Percentiles rank a stretch among this genome's conserved stretches.
These are phyloP conservation scores for Camptogramma bilineatum DNA, from an alignment of 2,888 invertebrate genomes.

Conservation along the genomic window DNA sequence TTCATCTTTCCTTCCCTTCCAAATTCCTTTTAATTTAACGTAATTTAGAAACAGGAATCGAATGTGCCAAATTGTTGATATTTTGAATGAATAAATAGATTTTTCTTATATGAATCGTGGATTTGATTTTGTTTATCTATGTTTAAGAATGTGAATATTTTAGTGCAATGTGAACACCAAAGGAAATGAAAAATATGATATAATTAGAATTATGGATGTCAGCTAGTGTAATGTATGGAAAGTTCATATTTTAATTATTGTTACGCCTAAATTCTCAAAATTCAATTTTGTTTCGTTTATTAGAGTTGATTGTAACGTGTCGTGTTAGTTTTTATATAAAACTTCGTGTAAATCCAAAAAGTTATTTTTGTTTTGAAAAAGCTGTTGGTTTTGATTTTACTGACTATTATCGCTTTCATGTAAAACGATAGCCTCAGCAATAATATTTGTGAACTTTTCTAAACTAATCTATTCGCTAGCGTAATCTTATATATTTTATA, in stretches of 20 bases:
- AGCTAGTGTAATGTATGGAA: slow-evolving; percentile 46
- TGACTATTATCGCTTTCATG: slow-evolving; percentile 13
- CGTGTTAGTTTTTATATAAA: not conserved
- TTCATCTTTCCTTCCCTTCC: slow-evolving; percentile 49
- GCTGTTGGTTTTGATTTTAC: not conserved
- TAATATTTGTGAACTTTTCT: slow-evolving; percentile 35
- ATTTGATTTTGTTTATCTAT: slow-evolving; percentile 50
- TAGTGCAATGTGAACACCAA: slow-evolving; percentile 79
- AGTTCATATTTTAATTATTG: slow-evolving; percentile 36
- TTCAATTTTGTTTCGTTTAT: not conserved
- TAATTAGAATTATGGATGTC: slow-evolving; percentile 40
- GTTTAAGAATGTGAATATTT: slow-evolving; percentile 56
- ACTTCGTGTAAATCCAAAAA: no score
- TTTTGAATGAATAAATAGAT: slow-evolving; percentile 62
- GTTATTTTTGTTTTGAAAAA: not conserved
- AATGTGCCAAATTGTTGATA: slow-evolving; percentile 83
- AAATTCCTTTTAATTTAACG: slow-evolving; percentile 53
- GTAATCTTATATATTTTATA: slow-evolving; percentile 75
- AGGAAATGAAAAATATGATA: slow-evolving; percentile 59
- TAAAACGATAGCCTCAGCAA: slow-evolving; percentile 25
- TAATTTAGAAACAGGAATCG: slow-evolving; percentile 72
- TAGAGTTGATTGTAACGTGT: not conserved
- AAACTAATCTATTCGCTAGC: slow-evolving; percentile 46
- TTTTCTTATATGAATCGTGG: slow-evolving; percentile 60
- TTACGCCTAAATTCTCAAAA: not conserved